Conservation (phyloP, 2,888 invertebrate species). For the Isotomurus palustris region DNA sequence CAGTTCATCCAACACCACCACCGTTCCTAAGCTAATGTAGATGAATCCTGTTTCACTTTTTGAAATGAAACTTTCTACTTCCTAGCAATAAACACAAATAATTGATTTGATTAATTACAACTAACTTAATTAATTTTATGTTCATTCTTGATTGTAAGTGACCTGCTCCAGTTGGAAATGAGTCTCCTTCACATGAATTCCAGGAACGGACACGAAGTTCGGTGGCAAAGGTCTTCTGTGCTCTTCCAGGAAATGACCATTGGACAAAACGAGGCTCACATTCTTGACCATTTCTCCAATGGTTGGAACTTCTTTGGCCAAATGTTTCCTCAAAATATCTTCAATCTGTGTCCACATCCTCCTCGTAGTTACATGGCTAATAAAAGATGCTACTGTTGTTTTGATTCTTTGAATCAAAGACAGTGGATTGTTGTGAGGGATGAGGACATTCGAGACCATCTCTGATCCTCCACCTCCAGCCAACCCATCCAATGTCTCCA, state of each 20-base stretch:
- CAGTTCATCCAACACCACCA: constrained; percentile 12
- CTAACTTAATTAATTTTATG: background rate
- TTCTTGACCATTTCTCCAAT: background rate
- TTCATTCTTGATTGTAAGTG: background rate
- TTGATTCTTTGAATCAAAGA: background rate
- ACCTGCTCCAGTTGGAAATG: background rate
- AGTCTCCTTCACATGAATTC: background rate
- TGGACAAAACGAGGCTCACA: background rate
- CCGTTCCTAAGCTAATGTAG: constrained; percentile 38
- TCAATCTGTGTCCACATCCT: background rate
- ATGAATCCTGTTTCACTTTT: constrained; percentile 29
- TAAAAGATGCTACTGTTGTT: background rate
- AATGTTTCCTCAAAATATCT: background rate
- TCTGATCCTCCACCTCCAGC: background rate
- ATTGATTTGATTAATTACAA: no score
- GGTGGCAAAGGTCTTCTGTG: background rate
- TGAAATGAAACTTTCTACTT: constrained; percentile 22
- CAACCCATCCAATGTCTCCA: background rate
- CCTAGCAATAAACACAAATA: constrained; percentile 1
- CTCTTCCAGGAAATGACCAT: background rate
- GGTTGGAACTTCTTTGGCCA: background rate
- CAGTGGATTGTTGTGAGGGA: background rate
- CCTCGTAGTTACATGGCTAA: background rate
- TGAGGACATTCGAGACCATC: background rate
- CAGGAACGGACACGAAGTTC: background rate